Conservation (phyloP, 2,113 vertebrate species). For the Gavia stellata region DNA sequence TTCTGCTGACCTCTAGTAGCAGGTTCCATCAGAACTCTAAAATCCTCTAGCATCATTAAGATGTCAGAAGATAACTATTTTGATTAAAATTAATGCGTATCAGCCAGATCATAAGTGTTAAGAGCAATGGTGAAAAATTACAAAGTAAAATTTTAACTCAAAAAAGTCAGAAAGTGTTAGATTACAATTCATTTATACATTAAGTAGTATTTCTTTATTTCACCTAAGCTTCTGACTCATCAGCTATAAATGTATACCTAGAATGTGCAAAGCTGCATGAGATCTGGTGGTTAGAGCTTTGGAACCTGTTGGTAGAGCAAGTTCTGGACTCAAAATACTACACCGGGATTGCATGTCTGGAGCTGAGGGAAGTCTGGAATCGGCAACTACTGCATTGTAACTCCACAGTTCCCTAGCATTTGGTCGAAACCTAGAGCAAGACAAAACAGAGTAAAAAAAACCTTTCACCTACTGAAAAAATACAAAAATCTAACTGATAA, state of each 20-base stretch:
- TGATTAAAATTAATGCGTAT: background rate
- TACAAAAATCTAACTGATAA: background rate
- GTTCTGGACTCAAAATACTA: slow-evolving; percentile 93
- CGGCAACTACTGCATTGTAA: slow-evolving; percentile 95
- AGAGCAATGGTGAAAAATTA: background rate
- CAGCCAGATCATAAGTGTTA: background rate
- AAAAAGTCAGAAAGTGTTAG: background rate
- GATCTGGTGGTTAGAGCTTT: slow-evolving; percentile 94
- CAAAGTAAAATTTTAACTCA: background rate
- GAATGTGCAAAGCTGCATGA: slow-evolving; percentile 94
- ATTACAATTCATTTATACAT: background rate
- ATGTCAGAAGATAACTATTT: background rate
- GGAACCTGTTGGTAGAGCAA: slow-evolving; percentile 90
- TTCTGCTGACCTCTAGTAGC: background rate
- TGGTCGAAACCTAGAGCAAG: slow-evolving; percentile 82
- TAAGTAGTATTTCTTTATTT: background rate
- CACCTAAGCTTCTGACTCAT: background rate
- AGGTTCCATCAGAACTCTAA: background rate
- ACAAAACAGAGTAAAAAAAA: background rate
- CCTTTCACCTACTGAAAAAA: background rate
- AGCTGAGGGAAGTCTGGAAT: slow-evolving; percentile 88
- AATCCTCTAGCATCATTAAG: background rate
- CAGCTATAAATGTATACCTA: slow-evolving; percentile 76
- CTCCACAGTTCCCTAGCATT: slow-evolving; percentile 90
- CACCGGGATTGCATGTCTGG: slow-evolving; percentile 90